These are phyloP conservation scores for Liopterus haemorrhoidalis DNA, from an alignment of 2,888 invertebrate species.

Conservation along the genomic window DNA sequence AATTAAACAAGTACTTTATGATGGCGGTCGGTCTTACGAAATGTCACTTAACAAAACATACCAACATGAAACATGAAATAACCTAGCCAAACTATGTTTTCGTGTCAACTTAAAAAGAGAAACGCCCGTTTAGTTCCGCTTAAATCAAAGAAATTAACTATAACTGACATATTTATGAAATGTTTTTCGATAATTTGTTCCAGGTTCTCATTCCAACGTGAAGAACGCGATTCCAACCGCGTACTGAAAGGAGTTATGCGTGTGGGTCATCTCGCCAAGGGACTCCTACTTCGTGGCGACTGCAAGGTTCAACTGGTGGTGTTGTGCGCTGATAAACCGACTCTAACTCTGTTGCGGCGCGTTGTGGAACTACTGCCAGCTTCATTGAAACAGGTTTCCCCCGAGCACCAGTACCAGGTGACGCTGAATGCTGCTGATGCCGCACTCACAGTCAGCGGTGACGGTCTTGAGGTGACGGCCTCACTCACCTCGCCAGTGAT, in stretches of 20 bases:
- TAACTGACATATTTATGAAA: conserved; percentile 33
- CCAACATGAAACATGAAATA: no score
- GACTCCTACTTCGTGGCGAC: conserved; percentile 84
- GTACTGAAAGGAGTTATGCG: conserved; percentile 95
- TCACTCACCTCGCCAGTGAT: conserved; percentile 89
- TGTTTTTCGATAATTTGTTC: conserved; percentile 34
- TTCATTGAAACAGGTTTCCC: conserved; percentile 65
- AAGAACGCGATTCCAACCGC: conserved; percentile 57
- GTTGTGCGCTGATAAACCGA: conserved; percentile 91
- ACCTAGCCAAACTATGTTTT: no score
- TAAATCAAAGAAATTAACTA: no score
- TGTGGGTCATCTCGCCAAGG: conserved; percentile 85
- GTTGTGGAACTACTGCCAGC: conserved; percentile 79
- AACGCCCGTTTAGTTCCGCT: no score
- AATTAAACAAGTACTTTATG: no score
- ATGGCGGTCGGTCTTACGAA: no score
- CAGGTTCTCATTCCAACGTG: conserved; percentile 62
- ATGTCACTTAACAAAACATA: no score
- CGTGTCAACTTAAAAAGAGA: conserved; percentile 32
- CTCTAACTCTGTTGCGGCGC: conserved; percentile 76
- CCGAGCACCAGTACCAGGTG: conserved; percentile 75
- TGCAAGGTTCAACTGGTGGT: conserved; percentile 87
- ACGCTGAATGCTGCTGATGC: conserved; percentile 79
- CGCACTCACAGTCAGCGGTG: conserved; percentile 76
- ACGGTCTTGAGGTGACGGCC: conserved; percentile 73